Percentiles rank a stretch among this genome's conserved stretches.
Conservation (phyloP, 2,113 vertebrate species). For the Cephalopholis sonnerati region DNA sequence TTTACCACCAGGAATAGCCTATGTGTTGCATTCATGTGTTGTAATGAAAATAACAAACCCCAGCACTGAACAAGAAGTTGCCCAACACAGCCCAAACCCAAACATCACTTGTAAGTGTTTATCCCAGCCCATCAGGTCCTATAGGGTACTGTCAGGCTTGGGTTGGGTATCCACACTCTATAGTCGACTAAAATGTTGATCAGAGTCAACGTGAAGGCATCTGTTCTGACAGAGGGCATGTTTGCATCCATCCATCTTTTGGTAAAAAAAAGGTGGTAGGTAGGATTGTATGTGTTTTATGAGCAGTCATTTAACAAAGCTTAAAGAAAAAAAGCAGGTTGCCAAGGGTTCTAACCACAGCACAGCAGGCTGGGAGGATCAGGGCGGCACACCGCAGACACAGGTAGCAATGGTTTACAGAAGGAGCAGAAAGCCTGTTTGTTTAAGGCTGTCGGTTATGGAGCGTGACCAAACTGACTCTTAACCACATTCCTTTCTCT, state of each 20-base stretch:
- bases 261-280: too few species aligned
- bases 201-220: not conserved
- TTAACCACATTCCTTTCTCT: slow-evolving; percentile 50
- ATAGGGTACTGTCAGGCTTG: too few species aligned
- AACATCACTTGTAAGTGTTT: too few species aligned
- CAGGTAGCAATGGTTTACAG: slow-evolving; percentile 60
- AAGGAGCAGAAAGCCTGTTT: slow-evolving; percentile 52
- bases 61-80: too few species aligned
- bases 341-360: not conserved
- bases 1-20: too few species aligned
- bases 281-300: not conserved
- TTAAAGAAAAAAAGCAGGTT: not conserved
- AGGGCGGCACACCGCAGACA: not conserved
- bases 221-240: not conserved
- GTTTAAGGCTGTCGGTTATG: slow-evolving; percentile 64
- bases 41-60: too few species aligned
- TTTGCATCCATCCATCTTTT: not conserved
- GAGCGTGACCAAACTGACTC: slow-evolving; percentile 58
- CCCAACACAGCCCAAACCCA: too few species aligned
- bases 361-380: slow-evolving; percentile 1
- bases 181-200: not conserved
- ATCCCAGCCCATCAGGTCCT: too few species aligned
- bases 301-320: not conserved
- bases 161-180: not conserved
- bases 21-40: too few species aligned